phyloP scores from a whole-genome alignment of 2,113 vertebrate genomes.

The Cromileptes altivelis region DNA sequence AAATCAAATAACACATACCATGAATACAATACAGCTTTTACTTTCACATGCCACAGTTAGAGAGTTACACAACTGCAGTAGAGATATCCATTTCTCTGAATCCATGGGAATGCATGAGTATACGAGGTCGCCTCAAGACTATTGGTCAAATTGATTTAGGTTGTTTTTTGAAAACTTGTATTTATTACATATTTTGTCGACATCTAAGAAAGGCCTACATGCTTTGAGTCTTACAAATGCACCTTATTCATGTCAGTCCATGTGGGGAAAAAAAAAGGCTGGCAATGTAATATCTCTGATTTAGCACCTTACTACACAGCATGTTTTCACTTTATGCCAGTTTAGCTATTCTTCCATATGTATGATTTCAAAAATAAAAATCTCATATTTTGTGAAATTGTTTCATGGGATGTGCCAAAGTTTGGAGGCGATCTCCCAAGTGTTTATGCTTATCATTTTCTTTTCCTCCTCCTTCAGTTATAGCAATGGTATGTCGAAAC shows the following conservation, averaged over 20 bases:
- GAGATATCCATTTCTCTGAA: slow-evolving; percentile 75
- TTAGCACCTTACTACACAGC: slow-evolving; percentile 89
- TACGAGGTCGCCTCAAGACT: slow-evolving; percentile 88
- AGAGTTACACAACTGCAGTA: slow-evolving; percentile 74
- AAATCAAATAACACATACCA: slow-evolving; percentile 74
- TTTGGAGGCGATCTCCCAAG: slow-evolving; percentile 89
- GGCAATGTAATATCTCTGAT: slow-evolving; percentile 86
- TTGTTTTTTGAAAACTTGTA: slow-evolving; percentile 78
- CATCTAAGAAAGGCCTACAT: slow-evolving; percentile 79
- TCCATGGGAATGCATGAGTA: slow-evolving; percentile 83
- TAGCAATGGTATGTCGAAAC: slow-evolving; percentile 86
- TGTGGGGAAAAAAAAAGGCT: slow-evolving; percentile 73
- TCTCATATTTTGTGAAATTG: slow-evolving; percentile 82
- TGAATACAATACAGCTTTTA: slow-evolving; percentile 80
- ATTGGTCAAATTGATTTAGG: slow-evolving; percentile 84
- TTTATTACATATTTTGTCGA: slow-evolving; percentile 82
- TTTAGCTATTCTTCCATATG: slow-evolving; percentile 85
- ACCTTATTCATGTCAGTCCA: slow-evolving; percentile 86
- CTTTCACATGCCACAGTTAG: slow-evolving; percentile 81
- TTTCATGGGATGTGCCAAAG: slow-evolving; percentile 89
- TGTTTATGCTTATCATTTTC: slow-evolving; percentile 82
- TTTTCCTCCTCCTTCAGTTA: slow-evolving; percentile 84
- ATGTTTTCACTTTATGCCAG: slow-evolving; percentile 88
- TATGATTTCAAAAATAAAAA: slow-evolving; percentile 80
- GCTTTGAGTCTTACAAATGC: slow-evolving; percentile 88